phyloP scores from a whole-genome alignment of 1,140 invertebrate species.

The Chironomus tepperi region DNA sequence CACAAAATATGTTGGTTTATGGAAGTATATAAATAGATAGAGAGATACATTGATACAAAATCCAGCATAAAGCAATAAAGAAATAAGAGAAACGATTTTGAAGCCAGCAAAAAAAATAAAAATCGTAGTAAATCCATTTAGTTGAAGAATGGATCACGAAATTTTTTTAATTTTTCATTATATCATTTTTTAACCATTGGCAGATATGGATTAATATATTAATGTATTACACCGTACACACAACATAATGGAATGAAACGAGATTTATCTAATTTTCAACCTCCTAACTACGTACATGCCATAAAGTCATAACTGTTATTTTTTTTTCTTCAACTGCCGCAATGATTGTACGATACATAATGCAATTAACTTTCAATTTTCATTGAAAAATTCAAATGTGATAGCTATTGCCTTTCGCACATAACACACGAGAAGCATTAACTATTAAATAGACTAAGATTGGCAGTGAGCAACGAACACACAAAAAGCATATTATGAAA shows the following conservation, averaged over 20 bases:
- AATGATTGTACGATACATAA: constrained; percentile 11
- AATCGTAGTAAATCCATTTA: not conserved
- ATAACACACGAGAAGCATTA: not conserved
- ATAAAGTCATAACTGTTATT: too few species aligned
- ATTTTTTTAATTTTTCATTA: not conserved
- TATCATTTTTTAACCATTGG: constrained; percentile 1
- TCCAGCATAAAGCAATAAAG: too few species aligned
- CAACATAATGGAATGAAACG: too few species aligned
- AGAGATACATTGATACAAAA: too few species aligned
- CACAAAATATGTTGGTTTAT: too few species aligned
- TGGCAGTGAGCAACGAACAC: not conserved
- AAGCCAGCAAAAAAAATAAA: not conserved
- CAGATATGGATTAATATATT: not conserved
- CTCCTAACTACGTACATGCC: too few species aligned
- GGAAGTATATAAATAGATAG: too few species aligned
- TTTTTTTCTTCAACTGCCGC: not conserved
- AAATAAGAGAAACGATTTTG: not conserved
- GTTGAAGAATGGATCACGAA: not conserved
- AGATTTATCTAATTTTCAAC: too few species aligned
- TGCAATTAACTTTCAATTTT: constrained; percentile 23
- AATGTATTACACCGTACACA: not conserved
- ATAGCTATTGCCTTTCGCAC: not conserved
- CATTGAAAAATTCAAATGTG: constrained; percentile 14
- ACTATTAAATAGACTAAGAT: not conserved
- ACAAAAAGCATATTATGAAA: not conserved